These are phyloP conservation scores for Danaus plexippus DNA, from an alignment of 1,140 invertebrate genomes.

Conservation along the genomic window DNA sequence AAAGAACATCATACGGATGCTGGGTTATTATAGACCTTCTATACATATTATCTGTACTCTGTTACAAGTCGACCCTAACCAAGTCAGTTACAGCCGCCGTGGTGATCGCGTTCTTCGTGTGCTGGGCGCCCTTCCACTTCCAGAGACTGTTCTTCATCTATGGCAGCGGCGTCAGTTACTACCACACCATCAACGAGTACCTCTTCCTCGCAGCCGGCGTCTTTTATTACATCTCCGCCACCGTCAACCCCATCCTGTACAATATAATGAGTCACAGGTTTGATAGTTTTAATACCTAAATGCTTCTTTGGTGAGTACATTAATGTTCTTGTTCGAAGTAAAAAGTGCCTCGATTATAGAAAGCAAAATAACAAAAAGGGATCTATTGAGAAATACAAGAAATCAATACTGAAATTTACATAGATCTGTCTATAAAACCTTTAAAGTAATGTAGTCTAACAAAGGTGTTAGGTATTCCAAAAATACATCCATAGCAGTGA, in stretches of 20 bases:
- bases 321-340: too few relatives aligned
- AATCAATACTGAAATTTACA: too few relatives aligned
- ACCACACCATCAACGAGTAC: conserved; percentile 81
- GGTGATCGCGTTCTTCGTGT: conserved; percentile 96
- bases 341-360: too few relatives aligned
- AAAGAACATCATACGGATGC: conserved; percentile 85
- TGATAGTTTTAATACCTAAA: conserved; percentile 10
- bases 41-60: neutral
- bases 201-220: conserved; percentile 86
- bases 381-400: too few relatives aligned
- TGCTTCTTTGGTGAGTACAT: neutral
- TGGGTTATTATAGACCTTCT: conserved; percentile 74
- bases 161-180: conserved; percentile 74
- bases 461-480: too few relatives aligned
- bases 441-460: too few relatives aligned
- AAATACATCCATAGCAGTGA: too few relatives aligned
- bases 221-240: conserved; percentile 89
- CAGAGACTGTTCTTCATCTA: conserved; percentile 87
- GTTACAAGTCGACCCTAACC: too few relatives aligned
- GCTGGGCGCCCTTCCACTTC: conserved; percentile 97
- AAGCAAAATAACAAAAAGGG: too few relatives aligned
- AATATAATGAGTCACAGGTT: conserved; percentile 87
- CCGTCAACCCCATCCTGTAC: conserved; percentile 93
- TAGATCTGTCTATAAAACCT: too few relatives aligned
- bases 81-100: conserved; percentile 83